Evolutionary conservation across 1,140 invertebrate genomes (phyloP).

Genomic region (Ganaspis sp.): DNA sequence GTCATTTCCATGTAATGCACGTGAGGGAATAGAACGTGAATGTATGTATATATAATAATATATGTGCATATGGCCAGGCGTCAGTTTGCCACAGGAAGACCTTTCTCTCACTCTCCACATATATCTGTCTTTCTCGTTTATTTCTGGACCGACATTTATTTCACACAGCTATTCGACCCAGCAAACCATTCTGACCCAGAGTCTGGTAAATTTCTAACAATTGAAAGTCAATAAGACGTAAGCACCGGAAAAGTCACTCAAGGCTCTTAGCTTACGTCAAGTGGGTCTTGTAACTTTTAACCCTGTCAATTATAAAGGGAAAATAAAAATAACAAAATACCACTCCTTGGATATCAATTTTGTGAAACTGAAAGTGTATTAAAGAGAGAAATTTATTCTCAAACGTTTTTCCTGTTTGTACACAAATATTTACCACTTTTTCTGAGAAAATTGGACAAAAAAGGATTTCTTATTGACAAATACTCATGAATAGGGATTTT

Average conservation of each 20-base stretch:
- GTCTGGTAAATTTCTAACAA: conserved; percentile 39
- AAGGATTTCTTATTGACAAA: too few relatives aligned
- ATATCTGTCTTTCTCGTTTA: conserved; percentile 56
- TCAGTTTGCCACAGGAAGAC: conserved; percentile 26
- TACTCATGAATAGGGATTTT: too few relatives aligned
- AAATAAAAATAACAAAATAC: not conserved
- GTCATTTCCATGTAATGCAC: conserved; percentile 5
- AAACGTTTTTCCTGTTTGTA: too few relatives aligned
- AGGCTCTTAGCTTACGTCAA: conserved; percentile 13
- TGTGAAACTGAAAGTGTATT: too few relatives aligned
- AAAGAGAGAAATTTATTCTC: too few relatives aligned
- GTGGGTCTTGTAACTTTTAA: conserved; percentile 11
- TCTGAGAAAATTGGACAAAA: too few relatives aligned
- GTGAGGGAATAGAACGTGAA: not conserved
- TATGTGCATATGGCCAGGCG: conserved; percentile 1
- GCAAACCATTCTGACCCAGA: conserved; percentile 37
- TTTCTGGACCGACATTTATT: conserved; percentile 55
- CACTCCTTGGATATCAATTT: too few relatives aligned
- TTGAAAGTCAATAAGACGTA: conserved; percentile 35
- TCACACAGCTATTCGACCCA: conserved; percentile 45
- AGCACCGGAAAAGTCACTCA: conserved; percentile 32
- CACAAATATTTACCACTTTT: too few relatives aligned
- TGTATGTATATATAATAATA: conserved; percentile 4
- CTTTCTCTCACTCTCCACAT: conserved; percentile 38
- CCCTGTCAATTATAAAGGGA: not conserved